Conservation (phyloP, 2,888 invertebrate species). For the Tenthredo scrophulariae region DNA sequence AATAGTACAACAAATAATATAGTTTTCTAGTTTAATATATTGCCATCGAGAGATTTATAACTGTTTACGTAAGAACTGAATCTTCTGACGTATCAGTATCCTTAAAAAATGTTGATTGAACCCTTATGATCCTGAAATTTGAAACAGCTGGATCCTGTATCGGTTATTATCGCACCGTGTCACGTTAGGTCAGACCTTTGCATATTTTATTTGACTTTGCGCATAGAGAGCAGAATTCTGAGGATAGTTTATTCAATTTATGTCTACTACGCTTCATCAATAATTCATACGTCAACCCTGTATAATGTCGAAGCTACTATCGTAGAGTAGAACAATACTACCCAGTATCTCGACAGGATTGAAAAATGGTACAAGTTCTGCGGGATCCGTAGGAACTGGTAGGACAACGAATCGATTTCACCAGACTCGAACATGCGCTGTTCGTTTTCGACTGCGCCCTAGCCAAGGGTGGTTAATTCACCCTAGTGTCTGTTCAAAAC, state of each 20-base stretch:
- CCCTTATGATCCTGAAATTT: neutral
- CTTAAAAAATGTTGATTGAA: neutral
- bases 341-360: conserved; percentile 14
- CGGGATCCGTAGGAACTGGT: conserved; percentile 22
- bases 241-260: conserved; percentile 22
- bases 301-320: conserved; percentile 2
- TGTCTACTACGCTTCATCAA: neutral
- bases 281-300: conserved; percentile 17
- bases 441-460: conserved; percentile 43
- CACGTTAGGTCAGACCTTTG: neutral
- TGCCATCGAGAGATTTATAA: neutral
- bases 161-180: neutral
- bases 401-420: conserved; percentile 34
- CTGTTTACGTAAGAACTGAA: neutral
- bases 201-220: neutral
- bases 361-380: conserved; percentile 29
- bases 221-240: neutral
- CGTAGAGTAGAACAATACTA: neutral
- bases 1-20: neutral
- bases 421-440: conserved; percentile 47
- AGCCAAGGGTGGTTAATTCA: conserved; percentile 43
- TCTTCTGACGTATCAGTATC: neutral
- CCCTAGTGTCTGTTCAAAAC: conserved; percentile 45
- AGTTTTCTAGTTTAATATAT: neutral
- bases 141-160: neutral